These are phyloP conservation scores for Montipora foliosa DNA, from an alignment of 64 coral and sea anemone species.

Conservation along the genomic window DNA sequence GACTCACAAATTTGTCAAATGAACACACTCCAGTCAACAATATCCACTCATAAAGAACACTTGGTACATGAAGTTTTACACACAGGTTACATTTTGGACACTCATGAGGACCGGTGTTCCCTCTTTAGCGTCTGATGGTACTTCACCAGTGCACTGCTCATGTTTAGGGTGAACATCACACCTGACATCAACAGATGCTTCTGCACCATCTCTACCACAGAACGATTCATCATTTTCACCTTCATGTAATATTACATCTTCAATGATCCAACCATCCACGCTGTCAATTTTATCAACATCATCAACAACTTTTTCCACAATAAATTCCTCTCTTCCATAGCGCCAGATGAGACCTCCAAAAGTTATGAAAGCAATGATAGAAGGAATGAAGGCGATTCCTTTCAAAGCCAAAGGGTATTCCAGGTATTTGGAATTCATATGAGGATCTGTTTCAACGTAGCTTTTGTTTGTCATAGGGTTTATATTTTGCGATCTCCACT, in stretches of 20 bases:
- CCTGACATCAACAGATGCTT: neutral
- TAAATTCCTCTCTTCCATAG: constrained; percentile 89
- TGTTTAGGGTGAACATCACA: neutral
- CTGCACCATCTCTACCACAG: neutral
- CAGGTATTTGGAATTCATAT: constrained; percentile 97
- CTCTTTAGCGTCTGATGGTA: neutral
- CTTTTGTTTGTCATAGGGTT: constrained; percentile 79
- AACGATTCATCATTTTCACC: neutral
- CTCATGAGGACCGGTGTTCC: constrained; percentile 57
- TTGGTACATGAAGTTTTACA: neutral
- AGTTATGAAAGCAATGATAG: constrained; percentile 76
- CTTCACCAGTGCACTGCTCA: neutral
- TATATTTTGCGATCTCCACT: constrained; percentile 77
- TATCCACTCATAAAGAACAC: no score
- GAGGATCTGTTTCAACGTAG: constrained; percentile 58
- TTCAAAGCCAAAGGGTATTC: constrained; percentile 77
- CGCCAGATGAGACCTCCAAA: constrained; percentile 91
- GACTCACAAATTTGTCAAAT: no score
- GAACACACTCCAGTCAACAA: no score
- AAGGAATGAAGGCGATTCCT: constrained; percentile 92
- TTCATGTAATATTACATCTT: constrained; percentile 12
- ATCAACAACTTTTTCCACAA: constrained; percentile 81
- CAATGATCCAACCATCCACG: constrained; percentile 72
- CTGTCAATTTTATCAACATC: constrained; percentile 70
- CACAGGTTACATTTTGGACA: constrained; percentile 13